phyloP scores from a whole-genome alignment of 1,140 invertebrate species.

The Leucophenga varia region DNA sequence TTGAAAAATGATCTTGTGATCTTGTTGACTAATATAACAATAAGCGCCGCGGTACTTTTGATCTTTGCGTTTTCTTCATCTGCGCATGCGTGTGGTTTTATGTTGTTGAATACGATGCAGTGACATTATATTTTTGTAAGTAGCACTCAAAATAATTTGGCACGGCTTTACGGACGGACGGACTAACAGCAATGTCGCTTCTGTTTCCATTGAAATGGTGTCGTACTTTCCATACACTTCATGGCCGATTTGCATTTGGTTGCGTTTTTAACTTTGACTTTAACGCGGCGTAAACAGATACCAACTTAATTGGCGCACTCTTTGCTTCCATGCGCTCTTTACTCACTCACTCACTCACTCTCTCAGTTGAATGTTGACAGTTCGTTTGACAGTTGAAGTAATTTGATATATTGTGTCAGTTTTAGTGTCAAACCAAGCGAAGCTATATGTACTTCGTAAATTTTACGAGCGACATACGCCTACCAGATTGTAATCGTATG shows the following conservation, averaged over 20 bases:
- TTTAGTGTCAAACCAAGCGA: conserved; percentile 34
- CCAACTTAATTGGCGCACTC: conserved; percentile 51
- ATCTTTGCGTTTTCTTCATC: no score
- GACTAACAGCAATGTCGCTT: no score
- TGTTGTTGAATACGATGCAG: conserved; percentile 5
- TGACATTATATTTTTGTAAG: conserved; percentile 47
- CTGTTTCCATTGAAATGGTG: neutral
- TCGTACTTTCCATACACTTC: no score
- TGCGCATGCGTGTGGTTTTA: conserved; percentile 10
- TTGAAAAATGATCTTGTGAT: conserved; percentile 48
- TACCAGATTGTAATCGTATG: neutral
- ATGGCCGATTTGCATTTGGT: conserved; percentile 37
- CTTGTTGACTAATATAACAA: conserved; percentile 37
- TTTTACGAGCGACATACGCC: conserved; percentile 41
- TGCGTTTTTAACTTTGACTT: conserved; percentile 34
- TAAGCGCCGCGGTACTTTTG: conserved; percentile 14
- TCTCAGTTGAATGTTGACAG: neutral
- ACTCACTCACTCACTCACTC: no score
- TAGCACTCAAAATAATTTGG: conserved; percentile 51
- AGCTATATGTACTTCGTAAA: no score
- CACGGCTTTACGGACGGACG: conserved; percentile 22
- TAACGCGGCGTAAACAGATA: conserved; percentile 34
- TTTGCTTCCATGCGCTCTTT: conserved; percentile 6
- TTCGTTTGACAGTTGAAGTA: conserved; percentile 47
- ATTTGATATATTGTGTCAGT: conserved; percentile 51